These are phyloP conservation scores for Antitype chi DNA, from an alignment of 2,888 invertebrate species.

Conservation along the genomic window DNA sequence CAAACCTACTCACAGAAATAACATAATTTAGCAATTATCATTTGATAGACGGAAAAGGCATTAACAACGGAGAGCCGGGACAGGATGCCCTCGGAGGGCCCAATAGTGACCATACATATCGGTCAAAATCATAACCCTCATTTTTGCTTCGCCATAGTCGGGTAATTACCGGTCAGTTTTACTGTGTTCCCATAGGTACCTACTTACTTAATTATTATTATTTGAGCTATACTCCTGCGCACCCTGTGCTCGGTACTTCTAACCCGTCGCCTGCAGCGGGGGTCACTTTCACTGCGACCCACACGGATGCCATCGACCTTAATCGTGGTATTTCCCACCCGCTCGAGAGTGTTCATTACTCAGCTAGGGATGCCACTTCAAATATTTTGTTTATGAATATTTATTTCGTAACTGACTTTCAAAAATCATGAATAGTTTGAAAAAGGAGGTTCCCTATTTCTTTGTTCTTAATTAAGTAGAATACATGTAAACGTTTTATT, in stretches of 20 bases:
- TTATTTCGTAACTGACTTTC: neutral
- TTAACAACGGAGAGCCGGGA: no score
- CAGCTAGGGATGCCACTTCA: constrained; percentile 27
- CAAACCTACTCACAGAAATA: no score
- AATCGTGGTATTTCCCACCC: constrained; percentile 55
- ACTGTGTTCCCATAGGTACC: no score
- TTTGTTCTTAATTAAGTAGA: neutral
- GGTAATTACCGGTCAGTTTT: neutral
- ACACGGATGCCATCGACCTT: constrained; percentile 53
- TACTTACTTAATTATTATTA: no score
- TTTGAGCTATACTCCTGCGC: neutral
- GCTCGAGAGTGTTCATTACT: constrained; percentile 48
- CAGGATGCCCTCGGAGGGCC: no score
- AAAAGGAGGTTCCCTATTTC: neutral
- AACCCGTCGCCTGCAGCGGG: constrained; percentile 13
- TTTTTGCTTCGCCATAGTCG: no score
- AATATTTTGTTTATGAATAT: neutral
- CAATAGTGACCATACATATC: no score
- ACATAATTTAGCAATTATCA: no score
- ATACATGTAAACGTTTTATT: no score
- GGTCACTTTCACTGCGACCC: constrained; percentile 60
- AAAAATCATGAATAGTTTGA: neutral
- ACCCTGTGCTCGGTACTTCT: neutral
- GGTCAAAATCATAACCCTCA: no score
- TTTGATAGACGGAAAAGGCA: no score